Base-by-base conservation (phyloP, 23 tunicate species). In the Phallusia fumigata region DNA sequence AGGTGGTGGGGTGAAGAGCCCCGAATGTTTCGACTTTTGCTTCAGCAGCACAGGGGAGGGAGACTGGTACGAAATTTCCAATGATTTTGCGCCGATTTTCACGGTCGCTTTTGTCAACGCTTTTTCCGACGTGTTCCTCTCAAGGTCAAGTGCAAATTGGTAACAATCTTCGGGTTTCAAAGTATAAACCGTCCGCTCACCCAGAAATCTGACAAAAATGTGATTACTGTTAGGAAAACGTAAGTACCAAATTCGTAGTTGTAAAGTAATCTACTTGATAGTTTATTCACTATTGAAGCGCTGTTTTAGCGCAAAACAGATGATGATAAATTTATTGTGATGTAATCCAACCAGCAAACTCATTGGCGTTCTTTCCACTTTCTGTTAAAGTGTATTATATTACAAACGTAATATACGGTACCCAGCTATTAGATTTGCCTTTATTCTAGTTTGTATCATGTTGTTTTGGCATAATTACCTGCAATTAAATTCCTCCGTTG, bases 161-260 rank as follows among this genome's bases (percentile, higher is more conserved):
- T 90, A 90, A 52, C 95, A 90, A 65, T 85, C 88, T 52, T 85
- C 89, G 18, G 95, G 95, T 65, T 90, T 85, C 40, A 90, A 52
- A 19, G 95, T 90, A 75, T 90, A 90, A 32, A 90, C 81, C 0
- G 89, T 81, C 58, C 84, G 75, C 74, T 78, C 75, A 22, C 95
- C 95, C 36, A 90, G 53, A 65, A 79, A 90, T 49, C 95, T 90
- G 80, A 5, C 0, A 65, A 32, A 40, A 40, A 40, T n/a, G n/a
- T n/a, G n/a, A 40, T 3, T 3, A 5, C 47, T 10, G 18, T 64
- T 3, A 40, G 10, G 5, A 10, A 40, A 40, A 40, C 10, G 10
- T 10, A 40, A 40, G 47, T 40, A 10, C 47, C 47, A 40, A 40
- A 40, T 40, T 10, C n/a, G n/a, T n/a, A n/a, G n/a, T n/a, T n/a